phyloP scores from a whole-genome alignment of 2,888 invertebrate genomes.

The Petrolisthes cinctipes region DNA sequence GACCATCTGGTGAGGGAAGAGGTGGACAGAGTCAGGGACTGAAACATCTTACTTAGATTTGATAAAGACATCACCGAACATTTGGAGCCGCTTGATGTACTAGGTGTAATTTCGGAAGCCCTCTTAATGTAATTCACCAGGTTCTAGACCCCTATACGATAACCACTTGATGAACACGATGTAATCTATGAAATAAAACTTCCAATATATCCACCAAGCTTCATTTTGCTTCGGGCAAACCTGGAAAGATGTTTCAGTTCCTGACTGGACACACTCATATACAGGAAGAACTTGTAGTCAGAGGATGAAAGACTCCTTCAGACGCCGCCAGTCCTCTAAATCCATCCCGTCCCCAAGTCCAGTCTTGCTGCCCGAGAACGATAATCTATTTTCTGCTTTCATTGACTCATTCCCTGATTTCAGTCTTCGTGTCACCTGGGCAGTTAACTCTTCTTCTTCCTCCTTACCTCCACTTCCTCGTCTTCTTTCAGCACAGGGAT shows the following conservation, averaged over 20 bases:
- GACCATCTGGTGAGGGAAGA: neutral
- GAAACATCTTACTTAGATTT: too few species aligned
- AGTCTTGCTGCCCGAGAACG: neutral
- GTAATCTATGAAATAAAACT: too few species aligned
- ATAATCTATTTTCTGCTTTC: neutral
- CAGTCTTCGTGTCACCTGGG: neutral
- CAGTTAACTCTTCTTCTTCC: neutral
- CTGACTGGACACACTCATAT: neutral
- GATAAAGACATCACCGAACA: too few species aligned
- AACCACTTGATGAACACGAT: too few species aligned
- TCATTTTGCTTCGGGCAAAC: too few species aligned
- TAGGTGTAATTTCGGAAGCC: too few species aligned
- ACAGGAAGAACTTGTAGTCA: slow-evolving; percentile 37
- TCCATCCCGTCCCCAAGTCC: slow-evolving; percentile 13
- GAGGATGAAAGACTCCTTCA: slow-evolving; percentile 48
- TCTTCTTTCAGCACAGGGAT: neutral
- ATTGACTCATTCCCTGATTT: neutral
- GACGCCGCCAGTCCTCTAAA: slow-evolving; percentile 44
- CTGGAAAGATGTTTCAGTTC: too few species aligned
- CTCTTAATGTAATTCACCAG: too few species aligned
- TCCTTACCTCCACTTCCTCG: neutral
- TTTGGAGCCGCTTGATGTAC: too few species aligned
- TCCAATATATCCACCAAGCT: too few species aligned
- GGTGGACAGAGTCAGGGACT: too few species aligned
- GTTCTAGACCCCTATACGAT: too few species aligned